Base-by-base conservation (phyloP, 1,140 invertebrate species). In the Neodiprion virginianus region DNA sequence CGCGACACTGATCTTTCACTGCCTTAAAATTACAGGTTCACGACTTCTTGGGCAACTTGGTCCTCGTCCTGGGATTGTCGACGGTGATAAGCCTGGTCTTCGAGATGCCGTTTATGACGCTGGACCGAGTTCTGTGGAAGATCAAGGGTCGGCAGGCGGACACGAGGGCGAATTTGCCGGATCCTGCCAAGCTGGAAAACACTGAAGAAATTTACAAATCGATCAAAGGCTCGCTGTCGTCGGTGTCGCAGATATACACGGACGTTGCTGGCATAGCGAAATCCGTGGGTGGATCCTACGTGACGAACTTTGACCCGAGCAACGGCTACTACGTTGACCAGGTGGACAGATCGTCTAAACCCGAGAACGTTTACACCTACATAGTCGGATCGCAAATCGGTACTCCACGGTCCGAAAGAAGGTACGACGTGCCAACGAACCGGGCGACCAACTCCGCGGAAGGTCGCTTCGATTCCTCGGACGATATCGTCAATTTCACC, bases 81-180 rank as follows among this genome's bases (percentile, higher is more conserved):
- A 73, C 77, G 0, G 12, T 81, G 0, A 78, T 87, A 72, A 84
- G 80, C 8, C 76, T 88, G 0, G 80, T 81, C 23, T 86, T 89
- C 74, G 88, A 89, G 66, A 85, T 87, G 75, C 88, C 88, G 0
- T 88, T 89, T 69, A 77, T 80, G 69, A 73, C 53, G 0, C 17
- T 79, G n/a, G 72, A 75, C 28, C 70, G 49, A 1, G 14, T 40
- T 5, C 23, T 76, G 7, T n/a, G 67, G 1, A 74, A 28, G 0
- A 17, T 11, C 23, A 61, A 17, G 0, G 49, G 49, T 8, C 48
- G 47, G 5, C 75, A 66, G 28, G 69, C 67, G 1, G 72, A 67
- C 8, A 47, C 69, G 0, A 17, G 49, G 1, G 48, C 50, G 0
- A 77, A 72, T 9, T 65, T 69, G 4, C 23, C 12, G 68, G 72